Base-by-base conservation (phyloP, 2,888 invertebrate species). In the Melangyna quadrimaculata region DNA sequence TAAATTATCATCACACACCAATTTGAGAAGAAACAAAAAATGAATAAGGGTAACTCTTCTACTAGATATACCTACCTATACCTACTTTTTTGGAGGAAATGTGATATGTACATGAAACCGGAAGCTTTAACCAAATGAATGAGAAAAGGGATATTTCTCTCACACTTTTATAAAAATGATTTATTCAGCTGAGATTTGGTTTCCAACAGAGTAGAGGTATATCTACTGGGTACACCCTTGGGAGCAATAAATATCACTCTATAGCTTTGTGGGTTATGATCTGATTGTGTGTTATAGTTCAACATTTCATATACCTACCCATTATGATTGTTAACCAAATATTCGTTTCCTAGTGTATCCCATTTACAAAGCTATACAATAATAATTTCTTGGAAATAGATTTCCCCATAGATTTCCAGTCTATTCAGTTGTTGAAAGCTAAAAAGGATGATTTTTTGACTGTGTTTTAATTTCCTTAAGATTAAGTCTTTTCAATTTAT, bases 161-260 rank as follows among this genome's bases (percentile, higher is more conserved):
- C 71, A 55, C 72, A 82, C 81, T 72, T 82, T 72, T 45, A n/a
- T n/a, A 12, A 17, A n/a, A 51, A 40, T 43, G 29, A 78, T 73
- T 67, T 67, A 73, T 82, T 78, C 63, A 27, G 6, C 55, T 40
- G 78, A 73, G 82, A 78, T 78, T 82, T 53, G 48, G 35, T 77
- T 32, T 67, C 19, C 37, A 22, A 35, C 37, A n/a, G n/a, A n/a
- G 32, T 32, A 32, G 3, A 12, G 4, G 3, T 14, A 24, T 51
- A 51, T 51, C 24, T 51, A 14, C 24, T 63, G 65, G 63, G 65
- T 22, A 32, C 65, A 63, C 82, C 69, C 69, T 57, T 57, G 78
- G 70, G 83, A 57, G 69, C 48, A 29, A 51, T 83, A 78, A 78
- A 78, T 78, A 69, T 48, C 67, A 59, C 67, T 67, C 61, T 67